Evolutionary conservation across 2,888 invertebrate species (phyloP), one percentile per base, ranked within the genome.

Genomic region (Aspidiotus rigidus): DNA sequence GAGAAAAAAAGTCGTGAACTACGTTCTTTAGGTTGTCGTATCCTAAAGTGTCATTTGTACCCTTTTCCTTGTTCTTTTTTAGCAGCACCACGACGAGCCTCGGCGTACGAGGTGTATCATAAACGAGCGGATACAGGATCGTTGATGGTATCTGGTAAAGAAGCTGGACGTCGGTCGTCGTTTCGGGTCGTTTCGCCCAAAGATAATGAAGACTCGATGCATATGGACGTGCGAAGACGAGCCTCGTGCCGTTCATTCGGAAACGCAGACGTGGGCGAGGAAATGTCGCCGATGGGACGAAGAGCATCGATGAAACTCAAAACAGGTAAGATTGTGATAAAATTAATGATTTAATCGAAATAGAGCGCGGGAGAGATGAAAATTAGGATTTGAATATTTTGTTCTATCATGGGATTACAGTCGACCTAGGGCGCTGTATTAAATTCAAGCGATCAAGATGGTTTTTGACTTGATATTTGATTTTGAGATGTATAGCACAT

Each of bases 81-180:
- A 69, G 62, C 54, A 28, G 85, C 91, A 80, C 88, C 90, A 0
- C 82, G 91, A 74, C 82, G 89, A 75, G 88, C 88, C 72, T 91
- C 91, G 55, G 90, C 91, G 15, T 91, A 91, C 75, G 91, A 91
- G 76, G 89, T 92, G 13, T 90, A 66, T 44, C 66, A 66, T 9
- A 66, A 66, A 28, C 66, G 66, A 13, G 41, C 55, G 11, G 66
- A 56, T 8, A 16, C 67, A 5, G 66, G 66, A 7, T 44, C 63
- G 6, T 42, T 64, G 56, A 17, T 61, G 59, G 17, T 56, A 11
- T 11, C 13, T 42, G 62, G 67, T 5, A 56, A 64, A 49, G 72
- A 72, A n/a, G 72, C 75, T 0, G 73, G 75, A 13, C 77, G 80
- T 61, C 76, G 80, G 72, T 74, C 79, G 5, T 80, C 80, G 40